Conservation (phyloP, 2,113 vertebrate genomes). For the Channa argus region DNA sequence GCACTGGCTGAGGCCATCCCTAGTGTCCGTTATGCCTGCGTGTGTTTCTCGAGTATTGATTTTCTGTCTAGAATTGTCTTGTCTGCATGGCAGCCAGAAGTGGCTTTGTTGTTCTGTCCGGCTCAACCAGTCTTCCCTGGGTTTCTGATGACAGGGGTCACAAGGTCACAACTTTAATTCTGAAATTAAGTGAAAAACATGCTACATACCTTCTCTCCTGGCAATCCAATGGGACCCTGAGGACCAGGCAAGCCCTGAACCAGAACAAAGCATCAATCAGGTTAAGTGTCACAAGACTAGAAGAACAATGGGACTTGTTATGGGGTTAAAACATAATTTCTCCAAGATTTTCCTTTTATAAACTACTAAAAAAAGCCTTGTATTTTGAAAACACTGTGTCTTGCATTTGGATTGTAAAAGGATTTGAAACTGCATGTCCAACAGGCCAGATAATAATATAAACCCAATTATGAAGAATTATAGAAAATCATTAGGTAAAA, state of each 20-base stretch:
- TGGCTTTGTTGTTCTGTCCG: conserved; percentile 39
- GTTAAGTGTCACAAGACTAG: conserved; percentile 42
- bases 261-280: conserved; percentile 66
- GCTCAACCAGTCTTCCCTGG: conserved; percentile 37
- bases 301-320: conserved; percentile 7
- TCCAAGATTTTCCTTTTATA: not conserved
- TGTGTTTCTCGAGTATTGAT: conserved; percentile 74
- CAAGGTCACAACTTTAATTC: conserved; percentile 63
- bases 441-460: too few relatives aligned
- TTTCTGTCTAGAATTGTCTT: conserved; percentile 70
- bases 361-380: not conserved
- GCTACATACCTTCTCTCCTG: conserved; percentile 91
- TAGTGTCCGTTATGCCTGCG: conserved; percentile 47
- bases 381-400: not conserved
- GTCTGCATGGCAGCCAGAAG: conserved; percentile 63
- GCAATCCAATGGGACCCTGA: conserved; percentile 90
- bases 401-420: conserved; percentile 1
- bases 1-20: conserved; percentile 23
- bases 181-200: conserved; percentile 62
- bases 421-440: too few relatives aligned
- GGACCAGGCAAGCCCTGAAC: conserved; percentile 89
- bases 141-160: conserved; percentile 66
- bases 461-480: too few relatives aligned
- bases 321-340: not conserved
- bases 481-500: too few relatives aligned